Base-by-base conservation (phyloP, 2,797 vertebrate genomes). In the Taeniopygia guttata region DNA sequence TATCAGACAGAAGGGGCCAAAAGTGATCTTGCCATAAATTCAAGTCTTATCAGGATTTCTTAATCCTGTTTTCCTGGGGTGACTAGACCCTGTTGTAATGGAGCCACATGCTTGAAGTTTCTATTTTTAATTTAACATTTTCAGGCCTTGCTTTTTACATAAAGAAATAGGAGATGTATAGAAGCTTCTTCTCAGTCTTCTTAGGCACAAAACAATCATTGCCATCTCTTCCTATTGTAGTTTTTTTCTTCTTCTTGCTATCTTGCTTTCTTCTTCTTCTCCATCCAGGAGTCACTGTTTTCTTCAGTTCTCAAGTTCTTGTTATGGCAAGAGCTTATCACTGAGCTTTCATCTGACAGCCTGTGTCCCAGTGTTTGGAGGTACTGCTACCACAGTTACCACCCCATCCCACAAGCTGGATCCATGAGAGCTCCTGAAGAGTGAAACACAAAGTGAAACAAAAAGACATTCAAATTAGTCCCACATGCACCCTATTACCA, bases 21-120 rank as follows among this genome's bases (percentile, higher is more conserved):
- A 89, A 92, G 32, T 70, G 56, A 92, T 84, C 34, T 36, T 60
- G 34, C 30, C 45, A 77, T 92, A 92, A 93, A 94, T 87, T 51
- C 3, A 7, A 84, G 68, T 85, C 72, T 87, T 91, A 89, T 60
- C 75, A 67, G 84, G 56, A 55, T 84, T 87, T 83, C 52, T 54
- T 90, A 84, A 89, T 90, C 67, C 56, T 74, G 7, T 77, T 91
- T 59, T 95, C 43, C 63, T 70, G 56, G 42, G 6, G 7, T 80
- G 42, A 67, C 45, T 52, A 82, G 81, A 30, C 42, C 32, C 23
- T 66, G 21, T 56, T 93, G 54, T 84, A 90, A 83, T 29, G 42
- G 63, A 89, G 63, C 5, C 38, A 70, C 36, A 66, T 59, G 70
- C 74, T 74, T 76, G 40, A 84, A 67, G 19, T 67, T 90, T 77